Evolutionary conservation across 2,113 vertebrate species (phyloP), one percentile per base, ranked within the genome.

Genomic region (Neogobius melanostomus): DNA sequence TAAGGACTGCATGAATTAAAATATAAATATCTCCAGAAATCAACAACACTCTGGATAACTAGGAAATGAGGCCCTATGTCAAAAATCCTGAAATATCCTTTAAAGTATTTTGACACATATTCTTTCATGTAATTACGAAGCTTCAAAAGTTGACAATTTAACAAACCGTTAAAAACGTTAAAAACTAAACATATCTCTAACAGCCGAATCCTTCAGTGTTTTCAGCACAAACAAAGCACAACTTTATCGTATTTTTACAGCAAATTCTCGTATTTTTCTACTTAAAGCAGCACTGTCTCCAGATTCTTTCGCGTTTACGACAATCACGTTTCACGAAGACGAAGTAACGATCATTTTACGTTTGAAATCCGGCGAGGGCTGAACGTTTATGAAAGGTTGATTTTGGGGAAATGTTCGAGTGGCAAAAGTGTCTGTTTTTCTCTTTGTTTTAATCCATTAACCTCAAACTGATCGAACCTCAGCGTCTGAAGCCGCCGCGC

Each of bases 391-490:
- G 72, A 43, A n/a, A 74, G 65, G 50, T 10, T 17, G 10, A 50
- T 76, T 67, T 67, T 42, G 3, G 8, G 15, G 6, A 52, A 52
- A n/a, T 6, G 51, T 15, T 66, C 63, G n/a, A n/a, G n/a, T n/a
- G n/a, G n/a, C n/a, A n/a, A n/a, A n/a, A n/a, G n/a, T 72, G 49
- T 63, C n/a, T n/a, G n/a, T 67, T 56, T 72, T 71, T 73, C 80
- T 86, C 66, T 83, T 79, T 76, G 62, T 87, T 82, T 79, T 77
- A 74, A 11, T 66, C 85, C 68, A 84, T 21, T 67, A 88, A 92
- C 87, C 90, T 92, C 91, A 92, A 81, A 68, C 86, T 28, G 87
- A 82, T 77, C 28, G 66, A 90, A 92, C 91, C 90, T 93, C 90
- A 91, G 86, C 16, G 77, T 80, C n/a, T n/a, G n/a, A n/a, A n/a